A percentile compares a stretch with the other conserved stretches of the same genome.
Evolutionary conservation across 2,113 vertebrate genomes (phyloP).

Genomic region (Tympanuchus pallidicinctus): DNA sequence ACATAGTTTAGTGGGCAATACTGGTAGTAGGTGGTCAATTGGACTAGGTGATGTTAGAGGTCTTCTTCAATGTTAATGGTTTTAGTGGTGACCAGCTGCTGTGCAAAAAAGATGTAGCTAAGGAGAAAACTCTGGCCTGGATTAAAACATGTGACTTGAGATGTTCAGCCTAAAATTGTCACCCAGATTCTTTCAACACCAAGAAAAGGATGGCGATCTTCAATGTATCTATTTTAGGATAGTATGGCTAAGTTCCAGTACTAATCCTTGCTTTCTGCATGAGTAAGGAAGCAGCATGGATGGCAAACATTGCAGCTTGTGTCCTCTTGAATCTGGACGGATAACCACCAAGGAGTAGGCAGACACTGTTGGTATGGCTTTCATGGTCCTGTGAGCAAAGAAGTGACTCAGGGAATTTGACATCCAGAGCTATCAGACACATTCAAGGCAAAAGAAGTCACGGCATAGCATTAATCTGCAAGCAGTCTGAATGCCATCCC

Average conservation of each 20-base stretch:
- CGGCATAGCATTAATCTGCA: background rate
- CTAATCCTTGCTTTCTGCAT: background rate
- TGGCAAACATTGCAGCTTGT: background rate
- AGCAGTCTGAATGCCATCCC: background rate
- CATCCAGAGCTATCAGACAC: too few species aligned
- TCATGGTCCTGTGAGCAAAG: background rate
- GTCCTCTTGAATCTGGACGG: background rate
- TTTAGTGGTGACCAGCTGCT: background rate
- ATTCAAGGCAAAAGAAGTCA: background rate
- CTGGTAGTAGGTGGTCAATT: too few species aligned
- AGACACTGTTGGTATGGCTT: background rate
- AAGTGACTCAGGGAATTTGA: background rate
- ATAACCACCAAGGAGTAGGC: accelerated
- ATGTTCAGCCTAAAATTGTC: background rate
- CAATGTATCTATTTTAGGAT: too few species aligned
- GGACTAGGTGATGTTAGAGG: too few species aligned
- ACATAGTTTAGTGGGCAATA: too few species aligned
- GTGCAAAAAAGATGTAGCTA: accelerated
- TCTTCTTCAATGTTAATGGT: too few species aligned
- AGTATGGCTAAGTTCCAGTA: background rate
- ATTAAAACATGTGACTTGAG: background rate
- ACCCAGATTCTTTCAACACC: background rate
- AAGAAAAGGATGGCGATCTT: background rate
- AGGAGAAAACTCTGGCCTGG: background rate
- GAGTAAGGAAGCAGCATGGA: background rate